Evolutionary conservation across 2,888 invertebrate species (phyloP).

Genomic region (Byasa hedistus): DNA sequence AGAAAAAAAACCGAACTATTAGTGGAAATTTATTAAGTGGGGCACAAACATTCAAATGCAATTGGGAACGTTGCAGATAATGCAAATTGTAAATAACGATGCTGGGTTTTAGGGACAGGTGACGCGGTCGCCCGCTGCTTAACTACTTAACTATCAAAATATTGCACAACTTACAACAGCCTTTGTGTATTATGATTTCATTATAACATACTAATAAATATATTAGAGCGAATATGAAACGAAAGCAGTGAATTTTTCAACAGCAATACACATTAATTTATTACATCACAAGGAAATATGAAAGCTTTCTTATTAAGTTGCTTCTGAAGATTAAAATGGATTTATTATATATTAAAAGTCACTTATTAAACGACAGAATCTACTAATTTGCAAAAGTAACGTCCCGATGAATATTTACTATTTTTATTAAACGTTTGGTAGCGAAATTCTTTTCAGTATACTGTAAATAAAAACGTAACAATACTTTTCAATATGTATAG

Average conservation of each 20-base stretch:
- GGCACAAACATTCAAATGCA: conserved; percentile 66
- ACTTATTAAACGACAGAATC: too few species aligned
- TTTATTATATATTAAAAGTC: too few species aligned
- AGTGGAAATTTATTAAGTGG: conserved; percentile 58
- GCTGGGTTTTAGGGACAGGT: conserved; percentile 31
- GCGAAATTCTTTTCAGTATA: too few species aligned
- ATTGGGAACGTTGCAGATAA: conserved; percentile 48
- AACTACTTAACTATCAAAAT: conserved; percentile 11
- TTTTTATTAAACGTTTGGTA: too few species aligned
- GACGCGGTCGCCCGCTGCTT: conserved; percentile 18
- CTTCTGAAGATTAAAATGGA: too few species aligned
- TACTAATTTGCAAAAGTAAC: too few species aligned
- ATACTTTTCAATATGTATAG: too few species aligned
- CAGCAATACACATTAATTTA: too few species aligned
- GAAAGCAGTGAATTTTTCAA: not conserved
- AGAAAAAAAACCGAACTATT: conserved; percentile 55
- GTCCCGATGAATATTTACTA: too few species aligned
- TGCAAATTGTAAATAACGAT: conserved; percentile 30
- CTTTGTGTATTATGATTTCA: not conserved
- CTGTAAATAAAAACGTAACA: too few species aligned
- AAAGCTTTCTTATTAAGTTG: too few species aligned
- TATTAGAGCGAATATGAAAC: not conserved
- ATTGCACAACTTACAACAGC: conserved; percentile 5
- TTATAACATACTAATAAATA: not conserved
- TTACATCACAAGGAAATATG: too few species aligned